Percentiles rank a stretch among this genome's conserved stretches.
Conservation (phyloP, 2,888 invertebrate genomes). For the Trypoxylon attenuatum region DNA sequence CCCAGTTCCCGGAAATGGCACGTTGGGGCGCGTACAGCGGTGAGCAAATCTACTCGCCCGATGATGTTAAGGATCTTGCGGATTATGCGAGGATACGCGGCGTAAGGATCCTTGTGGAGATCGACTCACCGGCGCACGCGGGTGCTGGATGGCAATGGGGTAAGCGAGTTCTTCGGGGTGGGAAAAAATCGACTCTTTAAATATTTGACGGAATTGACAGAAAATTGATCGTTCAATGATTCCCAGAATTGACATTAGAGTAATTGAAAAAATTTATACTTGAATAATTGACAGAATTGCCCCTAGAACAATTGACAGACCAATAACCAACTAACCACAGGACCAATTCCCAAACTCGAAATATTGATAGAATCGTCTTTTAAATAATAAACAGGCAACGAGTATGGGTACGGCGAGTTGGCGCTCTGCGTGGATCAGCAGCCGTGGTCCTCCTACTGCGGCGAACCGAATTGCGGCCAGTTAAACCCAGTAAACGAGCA, state of each 20-base stretch:
- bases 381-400: constrained; percentile 76
- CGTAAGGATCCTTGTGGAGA: constrained; percentile 89
- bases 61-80: constrained; percentile 83
- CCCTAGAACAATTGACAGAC: no score
- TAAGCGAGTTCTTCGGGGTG: no score
- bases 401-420: constrained; percentile 84
- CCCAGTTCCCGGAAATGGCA: constrained; percentile 85
- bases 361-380: no score
- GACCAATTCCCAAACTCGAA: no score
- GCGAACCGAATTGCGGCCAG: constrained; percentile 92
- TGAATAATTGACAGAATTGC: no score
- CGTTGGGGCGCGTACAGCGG: constrained; percentile 91
- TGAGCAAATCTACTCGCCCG: constrained; percentile 83
- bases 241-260: no score
- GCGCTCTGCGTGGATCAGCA: constrained; percentile 88
- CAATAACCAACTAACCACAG: no score
- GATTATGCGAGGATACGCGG: constrained; percentile 88
- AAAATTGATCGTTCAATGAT: no score
- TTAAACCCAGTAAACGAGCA: constrained; percentile 88
- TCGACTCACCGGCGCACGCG: constrained; percentile 93
- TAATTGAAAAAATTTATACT: no score
- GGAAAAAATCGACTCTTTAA: no score
- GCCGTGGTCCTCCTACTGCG: constrained; percentile 87
- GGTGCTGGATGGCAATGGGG: constrained; percentile 93
- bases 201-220: no score